These are phyloP conservation scores for Yponomeuta evonymella DNA, from an alignment of 2,888 invertebrate species.

Conservation along the genomic window DNA sequence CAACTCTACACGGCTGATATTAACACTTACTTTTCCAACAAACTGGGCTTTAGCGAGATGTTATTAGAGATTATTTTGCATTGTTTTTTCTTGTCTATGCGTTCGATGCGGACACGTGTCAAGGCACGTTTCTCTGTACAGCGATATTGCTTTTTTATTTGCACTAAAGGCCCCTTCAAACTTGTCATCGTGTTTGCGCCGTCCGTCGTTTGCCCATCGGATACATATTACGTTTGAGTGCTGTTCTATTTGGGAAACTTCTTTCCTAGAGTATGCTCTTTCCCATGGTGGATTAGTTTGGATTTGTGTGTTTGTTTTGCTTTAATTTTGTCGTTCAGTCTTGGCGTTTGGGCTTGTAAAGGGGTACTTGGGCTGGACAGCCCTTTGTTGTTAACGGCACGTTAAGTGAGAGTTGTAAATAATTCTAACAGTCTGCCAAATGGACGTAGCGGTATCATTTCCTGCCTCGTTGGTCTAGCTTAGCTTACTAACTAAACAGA, in stretches of 20 bases:
- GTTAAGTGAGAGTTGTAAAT: too few species aligned
- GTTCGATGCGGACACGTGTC: conserved; percentile 47
- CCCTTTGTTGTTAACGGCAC: too few species aligned
- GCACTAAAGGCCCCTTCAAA: conserved; percentile 58
- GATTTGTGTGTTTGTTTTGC: conserved; percentile 10
- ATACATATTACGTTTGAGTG: conserved; percentile 17
- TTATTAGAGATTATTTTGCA: background rate
- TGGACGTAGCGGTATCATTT: too few species aligned
- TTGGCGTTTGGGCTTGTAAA: background rate
- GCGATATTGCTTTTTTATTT: conserved; percentile 72
- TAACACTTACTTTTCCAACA: background rate
- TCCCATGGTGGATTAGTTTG: conserved; percentile 10
- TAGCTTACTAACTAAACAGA: too few species aligned
- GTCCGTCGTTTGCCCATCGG: conserved; percentile 15
- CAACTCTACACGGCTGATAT: conserved; percentile 42
- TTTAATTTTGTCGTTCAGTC: background rate
- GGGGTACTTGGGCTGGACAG: too few species aligned
- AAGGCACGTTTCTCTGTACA: conserved; percentile 26
- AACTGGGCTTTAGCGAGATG: background rate
- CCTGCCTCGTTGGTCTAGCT: too few species aligned
- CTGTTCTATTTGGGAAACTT: conserved; percentile 10
- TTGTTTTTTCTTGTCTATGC: background rate
- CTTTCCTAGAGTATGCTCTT: conserved; percentile 1
- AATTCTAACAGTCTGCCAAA: too few species aligned
- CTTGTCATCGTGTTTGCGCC: conserved; percentile 59